Evolutionary conservation across 2,797 vertebrate genomes (phyloP), one percentile per base, ranked within the genome.

Genomic region (Sebastes trivittatus): DNA sequence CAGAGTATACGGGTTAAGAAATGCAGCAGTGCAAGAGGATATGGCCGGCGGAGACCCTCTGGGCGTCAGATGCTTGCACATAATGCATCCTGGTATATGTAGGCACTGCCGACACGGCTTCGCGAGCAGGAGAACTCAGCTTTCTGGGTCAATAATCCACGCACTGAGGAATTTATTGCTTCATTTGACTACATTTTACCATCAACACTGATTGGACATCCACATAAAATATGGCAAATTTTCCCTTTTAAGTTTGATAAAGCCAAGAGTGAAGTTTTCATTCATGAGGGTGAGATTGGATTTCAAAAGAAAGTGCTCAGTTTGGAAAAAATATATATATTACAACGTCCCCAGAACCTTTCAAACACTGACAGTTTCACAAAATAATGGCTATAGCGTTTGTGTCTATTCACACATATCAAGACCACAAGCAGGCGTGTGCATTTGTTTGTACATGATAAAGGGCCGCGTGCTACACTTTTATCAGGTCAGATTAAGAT

Each of bases 361-460:
- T 7, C 10, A 16, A 56, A 56, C 59, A 30, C 29, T 4, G 7
- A 34, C 7, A 34, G 20, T 14, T 49, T 65, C 5, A 49, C 18
- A n/a, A 14, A 59, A 60, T 14, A 9, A 34, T 9, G 13, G 9
- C 46, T 27, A 0, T 4, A 18, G 34, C 16, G 1, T n/a, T 8
- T 29, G 14, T 68, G 23, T 60, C 56, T 42, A 1, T 23, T 2
- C 10, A n/a, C 6, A 6, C n/a, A 23, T 20, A 16, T 58, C 6
- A 8, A 13, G 27, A 4, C 11, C 11, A 7, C 23, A 20, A 23
- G 36, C 30, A 29, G 49, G 52, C 11, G 11, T 72, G 34, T 77
- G 30, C 36, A 11, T n/a, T 29, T 13, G 42, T 85, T 64, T 77
- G 70, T 6, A 22, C n/a, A 34, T 3, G 71, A 81, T 77, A 63